These are phyloP conservation scores for Trididemnum nubilum DNA, from an alignment of 23 tunicate genomes.

Conservation along the genomic window DNA sequence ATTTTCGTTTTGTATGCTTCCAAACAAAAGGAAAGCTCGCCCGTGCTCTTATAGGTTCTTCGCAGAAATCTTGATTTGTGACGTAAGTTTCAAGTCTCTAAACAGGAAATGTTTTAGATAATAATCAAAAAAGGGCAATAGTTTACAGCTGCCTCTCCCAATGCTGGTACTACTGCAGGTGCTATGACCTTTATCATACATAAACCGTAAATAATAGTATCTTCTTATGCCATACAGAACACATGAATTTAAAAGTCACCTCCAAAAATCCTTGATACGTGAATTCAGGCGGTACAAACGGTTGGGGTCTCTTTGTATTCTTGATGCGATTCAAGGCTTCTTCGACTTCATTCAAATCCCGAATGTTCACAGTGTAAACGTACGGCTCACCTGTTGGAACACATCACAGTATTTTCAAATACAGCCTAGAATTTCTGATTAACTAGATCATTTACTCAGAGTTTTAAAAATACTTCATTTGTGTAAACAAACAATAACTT, in stretches of 20 bases:
- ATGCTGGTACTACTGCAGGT: no score
- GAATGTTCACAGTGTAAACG: constrained; percentile 62
- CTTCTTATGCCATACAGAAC: no score
- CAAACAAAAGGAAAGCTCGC: constrained; percentile 25
- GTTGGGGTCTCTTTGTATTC: constrained; percentile 23
- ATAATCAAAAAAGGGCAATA: no score
- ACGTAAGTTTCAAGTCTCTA: constrained; percentile 78
- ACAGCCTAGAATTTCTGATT: no score
- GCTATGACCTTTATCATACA: no score
- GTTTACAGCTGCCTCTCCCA: no score
- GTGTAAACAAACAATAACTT: no score
- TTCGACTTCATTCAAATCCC: constrained; percentile 38
- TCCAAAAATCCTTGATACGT: constrained; percentile 74
- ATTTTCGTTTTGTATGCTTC: constrained; percentile 34
- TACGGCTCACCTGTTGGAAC: constrained; percentile 67
- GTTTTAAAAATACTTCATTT: no score
- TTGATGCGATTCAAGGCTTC: constrained; percentile 46
- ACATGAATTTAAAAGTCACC: constrained; percentile 48
- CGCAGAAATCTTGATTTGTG: constrained; percentile 89
- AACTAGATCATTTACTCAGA: no score
- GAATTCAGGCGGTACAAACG: constrained; percentile 69
- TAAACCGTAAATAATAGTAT: no score
- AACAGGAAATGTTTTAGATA: no score
- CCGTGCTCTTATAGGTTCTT: neutral
- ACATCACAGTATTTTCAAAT: no score